A percentile compares a stretch with the other conserved stretches of the same genome.
These are phyloP conservation scores for Mesaphorura yosii DNA, from an alignment of 1,140 invertebrate genomes.

Conservation along the genomic window DNA sequence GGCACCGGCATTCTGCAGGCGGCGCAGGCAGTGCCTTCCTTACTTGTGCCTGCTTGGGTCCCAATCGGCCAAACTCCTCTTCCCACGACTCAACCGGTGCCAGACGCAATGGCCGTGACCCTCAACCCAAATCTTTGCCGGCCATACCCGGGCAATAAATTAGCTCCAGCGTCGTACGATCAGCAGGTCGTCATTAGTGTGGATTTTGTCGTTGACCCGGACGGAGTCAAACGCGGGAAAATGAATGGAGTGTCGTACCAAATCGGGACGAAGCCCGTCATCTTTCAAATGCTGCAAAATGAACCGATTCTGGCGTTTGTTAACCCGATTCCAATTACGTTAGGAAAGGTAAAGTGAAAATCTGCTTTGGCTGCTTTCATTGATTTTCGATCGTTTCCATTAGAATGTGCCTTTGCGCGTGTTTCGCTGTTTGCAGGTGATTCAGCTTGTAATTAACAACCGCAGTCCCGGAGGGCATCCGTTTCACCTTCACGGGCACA, in stretches of 20 bases:
- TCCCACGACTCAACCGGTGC: too few relatives aligned
- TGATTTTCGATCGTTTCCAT: not conserved
- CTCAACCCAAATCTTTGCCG: not conserved
- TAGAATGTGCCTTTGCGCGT: too few relatives aligned
- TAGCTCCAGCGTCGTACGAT: not conserved
- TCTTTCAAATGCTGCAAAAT: not conserved
- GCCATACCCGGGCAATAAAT: not conserved
- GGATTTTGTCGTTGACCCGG: not conserved
- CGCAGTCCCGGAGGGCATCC: not conserved
- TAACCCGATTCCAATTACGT: not conserved
- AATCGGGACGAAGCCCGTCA: not conserved
- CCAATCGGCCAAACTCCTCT: too few relatives aligned
- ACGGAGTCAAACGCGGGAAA: not conserved
- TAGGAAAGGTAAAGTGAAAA: not conserved
- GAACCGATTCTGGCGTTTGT: not conserved
- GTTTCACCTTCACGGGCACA: constrained; percentile 9
- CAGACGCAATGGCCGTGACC: too few relatives aligned
- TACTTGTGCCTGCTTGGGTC: too few relatives aligned
- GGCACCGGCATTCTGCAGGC: too few relatives aligned
- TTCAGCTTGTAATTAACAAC: constrained; percentile 5
- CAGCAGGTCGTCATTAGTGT: not conserved
- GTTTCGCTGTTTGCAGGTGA: too few relatives aligned
- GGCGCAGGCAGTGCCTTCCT: too few relatives aligned
- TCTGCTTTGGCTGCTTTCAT: not conserved
- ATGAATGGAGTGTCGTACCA: not conserved